These are phyloP conservation scores for Serinus canaria DNA, from an alignment of 2,113 vertebrate genomes.

Conservation along the genomic window DNA sequence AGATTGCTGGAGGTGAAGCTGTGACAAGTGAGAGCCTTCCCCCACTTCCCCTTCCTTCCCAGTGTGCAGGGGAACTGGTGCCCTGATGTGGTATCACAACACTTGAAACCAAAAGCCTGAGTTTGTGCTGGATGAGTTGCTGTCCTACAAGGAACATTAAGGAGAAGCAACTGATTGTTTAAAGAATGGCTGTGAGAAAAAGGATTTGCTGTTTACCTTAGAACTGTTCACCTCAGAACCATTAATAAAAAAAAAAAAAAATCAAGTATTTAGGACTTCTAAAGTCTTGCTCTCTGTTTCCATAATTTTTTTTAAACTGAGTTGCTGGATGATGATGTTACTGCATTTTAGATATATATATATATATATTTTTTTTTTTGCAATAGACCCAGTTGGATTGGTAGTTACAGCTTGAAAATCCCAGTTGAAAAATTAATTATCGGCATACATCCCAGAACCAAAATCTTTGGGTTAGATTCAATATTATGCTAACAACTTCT, in stretches of 20 bases:
- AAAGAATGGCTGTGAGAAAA: not conserved
- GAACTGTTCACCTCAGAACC: not conserved
- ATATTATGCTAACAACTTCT: not conserved
- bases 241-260: not conserved
- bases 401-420: not conserved
- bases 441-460: not conserved
- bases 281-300: not conserved
- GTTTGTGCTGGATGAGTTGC: not conserved
- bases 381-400: not conserved
- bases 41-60: not conserved
- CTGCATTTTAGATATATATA: not conserved
- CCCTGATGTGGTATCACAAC: not conserved
- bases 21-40: not conserved
- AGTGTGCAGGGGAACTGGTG: not conserved
- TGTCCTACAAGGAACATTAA: not conserved
- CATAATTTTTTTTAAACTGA: not conserved
- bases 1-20: not conserved
- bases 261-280: not conserved
- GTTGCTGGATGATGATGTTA: not conserved
- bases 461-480: not conserved
- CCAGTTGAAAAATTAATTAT: not conserved
- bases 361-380: not conserved
- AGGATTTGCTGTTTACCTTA: not conserved
- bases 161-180: not conserved
- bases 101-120: not conserved